Conservation (phyloP, 2,113 vertebrate genomes). For the Vimba vimba region DNA sequence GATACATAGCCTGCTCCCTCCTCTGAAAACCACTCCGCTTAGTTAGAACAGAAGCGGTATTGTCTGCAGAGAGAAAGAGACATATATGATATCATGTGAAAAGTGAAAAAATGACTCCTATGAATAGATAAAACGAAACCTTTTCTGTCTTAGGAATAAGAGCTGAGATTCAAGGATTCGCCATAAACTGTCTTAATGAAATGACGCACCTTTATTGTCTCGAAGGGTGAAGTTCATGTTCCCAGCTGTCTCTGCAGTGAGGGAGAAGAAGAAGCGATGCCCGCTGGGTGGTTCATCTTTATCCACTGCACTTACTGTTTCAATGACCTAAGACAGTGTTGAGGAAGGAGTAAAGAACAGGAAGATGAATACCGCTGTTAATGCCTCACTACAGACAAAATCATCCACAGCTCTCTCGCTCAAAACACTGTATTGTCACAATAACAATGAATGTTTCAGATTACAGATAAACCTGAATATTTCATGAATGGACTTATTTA, state of each 20-base stretch:
- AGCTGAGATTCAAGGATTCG: not conserved
- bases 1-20: conserved; percentile 83
- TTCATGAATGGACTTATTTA: not conserved
- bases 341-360: not conserved
- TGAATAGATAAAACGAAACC: not conserved
- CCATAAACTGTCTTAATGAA: conserved; percentile 19
- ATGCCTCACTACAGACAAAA: not conserved
- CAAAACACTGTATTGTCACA: not conserved
- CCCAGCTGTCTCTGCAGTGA: conserved; percentile 80
- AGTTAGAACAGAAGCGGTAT: conserved; percentile 82
- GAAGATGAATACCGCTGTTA: conserved; percentile 5
- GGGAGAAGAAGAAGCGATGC: conserved; percentile 87
- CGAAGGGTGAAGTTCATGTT: conserved; percentile 87
- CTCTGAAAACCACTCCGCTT: conserved; percentile 83
- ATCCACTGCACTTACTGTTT: conserved; percentile 87
- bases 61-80: conserved; percentile 73
- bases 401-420: not conserved
- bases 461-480: not conserved
- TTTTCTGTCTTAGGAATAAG: not conserved
- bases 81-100: not conserved
- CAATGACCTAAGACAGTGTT: conserved; percentile 78
- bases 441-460: not conserved
- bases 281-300: conserved; percentile 85
- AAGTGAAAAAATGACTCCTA: conserved; percentile 14
- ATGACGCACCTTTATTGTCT: conserved; percentile 85